Percentiles rank a stretch among this genome's conserved stretches.
These are phyloP conservation scores for Drosophila dunni DNA, from an alignment of 1,140 invertebrate genomes.

Conservation along the genomic window DNA sequence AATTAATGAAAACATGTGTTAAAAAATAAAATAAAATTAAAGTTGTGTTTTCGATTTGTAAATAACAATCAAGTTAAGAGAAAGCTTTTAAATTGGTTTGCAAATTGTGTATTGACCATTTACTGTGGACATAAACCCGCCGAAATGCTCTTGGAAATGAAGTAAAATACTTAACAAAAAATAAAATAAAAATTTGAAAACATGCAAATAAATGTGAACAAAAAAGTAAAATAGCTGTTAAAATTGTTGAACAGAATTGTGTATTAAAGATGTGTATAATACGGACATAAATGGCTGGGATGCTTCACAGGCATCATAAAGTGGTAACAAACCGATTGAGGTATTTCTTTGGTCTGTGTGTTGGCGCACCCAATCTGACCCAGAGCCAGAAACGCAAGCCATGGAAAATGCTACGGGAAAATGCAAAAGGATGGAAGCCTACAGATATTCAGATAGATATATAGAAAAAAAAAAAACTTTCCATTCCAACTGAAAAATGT, in stretches of 20 bases:
- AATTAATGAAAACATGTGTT: too few relatives aligned
- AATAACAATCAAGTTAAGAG: too few relatives aligned
- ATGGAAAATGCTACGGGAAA: constrained; percentile 4
- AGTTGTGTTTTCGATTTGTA: too few relatives aligned
- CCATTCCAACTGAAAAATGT: constrained; percentile 80
- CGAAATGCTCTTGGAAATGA: background rate
- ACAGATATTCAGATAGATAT: constrained; percentile 38
- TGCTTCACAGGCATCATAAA: constrained; percentile 18
- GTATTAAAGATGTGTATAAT: background rate
- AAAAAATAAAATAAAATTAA: too few relatives aligned
- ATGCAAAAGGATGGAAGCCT: constrained; percentile 27
- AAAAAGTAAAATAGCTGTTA: background rate
- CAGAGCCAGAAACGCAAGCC: constrained; percentile 38
- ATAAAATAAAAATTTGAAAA: background rate
- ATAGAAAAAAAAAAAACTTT: constrained; percentile 60
- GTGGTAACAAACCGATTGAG: constrained; percentile 12
- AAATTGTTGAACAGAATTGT: background rate
- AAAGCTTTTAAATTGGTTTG: too few relatives aligned
- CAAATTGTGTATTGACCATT: too few relatives aligned
- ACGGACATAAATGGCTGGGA: background rate
- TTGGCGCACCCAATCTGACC: constrained; percentile 51
- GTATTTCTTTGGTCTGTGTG: background rate
- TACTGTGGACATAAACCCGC: too few relatives aligned
- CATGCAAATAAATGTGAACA: background rate
- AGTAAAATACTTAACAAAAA: background rate